Percentiles rank a stretch among this genome's conserved stretches.
phyloP scores from a whole-genome alignment of 2,888 invertebrate species.

The Drosophila hamatofila region DNA sequence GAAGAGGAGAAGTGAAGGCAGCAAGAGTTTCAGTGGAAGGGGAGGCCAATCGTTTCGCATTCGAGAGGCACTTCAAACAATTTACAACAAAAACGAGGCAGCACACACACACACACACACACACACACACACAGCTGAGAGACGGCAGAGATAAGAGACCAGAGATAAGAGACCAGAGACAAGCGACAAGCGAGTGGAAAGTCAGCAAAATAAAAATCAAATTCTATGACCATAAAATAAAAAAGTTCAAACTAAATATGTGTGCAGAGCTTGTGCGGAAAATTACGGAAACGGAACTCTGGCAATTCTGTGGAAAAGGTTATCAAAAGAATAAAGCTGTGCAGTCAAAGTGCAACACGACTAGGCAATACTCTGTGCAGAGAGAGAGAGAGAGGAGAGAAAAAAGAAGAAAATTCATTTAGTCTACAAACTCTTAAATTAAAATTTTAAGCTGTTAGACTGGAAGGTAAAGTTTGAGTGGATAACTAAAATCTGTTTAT shows the following conservation, averaged over 20 bases:
- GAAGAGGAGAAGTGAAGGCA: neutral
- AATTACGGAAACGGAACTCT: slow-evolving; percentile 9
- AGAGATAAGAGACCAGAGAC: slow-evolving; percentile 8
- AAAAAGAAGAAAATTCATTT: neutral
- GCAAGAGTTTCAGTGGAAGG: neutral
- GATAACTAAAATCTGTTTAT: neutral
- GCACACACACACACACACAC: slow-evolving; percentile 1
- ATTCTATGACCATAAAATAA: slow-evolving; percentile 46
- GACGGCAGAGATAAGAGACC: neutral
- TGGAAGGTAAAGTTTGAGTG: neutral
- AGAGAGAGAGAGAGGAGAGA: neutral
- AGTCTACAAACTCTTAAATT: neutral
- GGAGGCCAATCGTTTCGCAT: slow-evolving; percentile 46
- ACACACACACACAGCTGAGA: slow-evolving; percentile 1
- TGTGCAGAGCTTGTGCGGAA: slow-evolving; percentile 13
- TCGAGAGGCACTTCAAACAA: slow-evolving; percentile 68
- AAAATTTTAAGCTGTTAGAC: neutral
- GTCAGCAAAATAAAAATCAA: slow-evolving; percentile 34
- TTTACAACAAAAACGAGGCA: slow-evolving; percentile 55
- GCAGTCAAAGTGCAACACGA: neutral
- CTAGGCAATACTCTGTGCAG: neutral
- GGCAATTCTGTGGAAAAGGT: slow-evolving; percentile 25
- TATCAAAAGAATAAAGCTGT: slow-evolving; percentile 25
- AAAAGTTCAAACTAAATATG: slow-evolving; percentile 22
- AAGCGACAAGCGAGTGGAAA: slow-evolving; percentile 24